Conservation (phyloP, 2,113 vertebrate genomes). For the Anhinga anhinga region DNA sequence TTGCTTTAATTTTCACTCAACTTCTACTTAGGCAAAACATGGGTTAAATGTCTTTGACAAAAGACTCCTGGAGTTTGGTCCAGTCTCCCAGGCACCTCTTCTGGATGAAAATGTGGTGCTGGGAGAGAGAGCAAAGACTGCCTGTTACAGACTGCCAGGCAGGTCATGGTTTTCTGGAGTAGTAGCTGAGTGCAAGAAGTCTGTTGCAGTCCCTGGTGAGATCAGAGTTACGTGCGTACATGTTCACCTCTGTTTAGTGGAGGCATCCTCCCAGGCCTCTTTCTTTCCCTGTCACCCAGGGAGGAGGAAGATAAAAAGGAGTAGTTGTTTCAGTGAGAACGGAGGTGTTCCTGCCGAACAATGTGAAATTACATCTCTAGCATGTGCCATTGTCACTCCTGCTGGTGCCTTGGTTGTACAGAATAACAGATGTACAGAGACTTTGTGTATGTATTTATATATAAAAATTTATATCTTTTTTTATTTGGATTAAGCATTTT, state of each 20-base stretch:
- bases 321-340: background rate
- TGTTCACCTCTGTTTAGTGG: background rate
- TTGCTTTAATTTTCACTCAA: background rate
- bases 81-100: background rate
- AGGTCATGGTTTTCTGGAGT: background rate
- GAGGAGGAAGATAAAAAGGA: background rate
- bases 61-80: background rate
- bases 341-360: background rate
- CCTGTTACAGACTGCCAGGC: background rate
- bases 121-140: background rate
- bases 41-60: background rate
- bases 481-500: background rate
- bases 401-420: slow-evolving; percentile 52
- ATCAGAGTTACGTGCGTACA: background rate
- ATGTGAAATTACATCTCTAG: background rate
- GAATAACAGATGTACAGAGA: slow-evolving; percentile 31
- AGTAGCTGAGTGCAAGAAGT: background rate
- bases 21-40: background rate
- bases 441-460: slow-evolving; percentile 11
- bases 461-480: slow-evolving; percentile 5
- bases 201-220: background rate
- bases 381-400: background rate
- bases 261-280: background rate
- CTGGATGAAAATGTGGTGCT: background rate
- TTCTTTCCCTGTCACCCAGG: background rate